A percentile compares a stretch with the other conserved stretches of the same genome.
These are phyloP conservation scores for Clitarchus hookeri DNA, from an alignment of 2,888 invertebrate genomes.

Conservation along the genomic window DNA sequence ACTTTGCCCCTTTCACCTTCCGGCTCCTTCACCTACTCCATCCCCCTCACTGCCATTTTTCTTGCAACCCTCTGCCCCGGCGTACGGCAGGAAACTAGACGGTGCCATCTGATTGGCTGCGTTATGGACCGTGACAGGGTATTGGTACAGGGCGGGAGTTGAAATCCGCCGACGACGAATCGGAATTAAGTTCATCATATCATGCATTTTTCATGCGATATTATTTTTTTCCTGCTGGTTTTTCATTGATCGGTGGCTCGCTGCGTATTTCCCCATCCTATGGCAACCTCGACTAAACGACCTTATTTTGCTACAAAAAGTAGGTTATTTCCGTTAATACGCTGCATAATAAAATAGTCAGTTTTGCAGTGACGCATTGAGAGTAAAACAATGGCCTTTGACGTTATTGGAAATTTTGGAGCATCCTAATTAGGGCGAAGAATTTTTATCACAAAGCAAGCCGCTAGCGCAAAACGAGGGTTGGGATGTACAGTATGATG, in stretches of 20 bases:
- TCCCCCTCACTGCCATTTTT: background rate
- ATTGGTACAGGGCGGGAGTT: background rate
- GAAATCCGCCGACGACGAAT: background rate
- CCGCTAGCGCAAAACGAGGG: no score
- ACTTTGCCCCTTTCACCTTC: slow-evolving; percentile 21
- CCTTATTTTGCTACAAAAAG: background rate
- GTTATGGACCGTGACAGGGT: background rate
- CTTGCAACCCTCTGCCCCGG: background rate
- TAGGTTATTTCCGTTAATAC: no score
- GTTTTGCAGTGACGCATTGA: no score
- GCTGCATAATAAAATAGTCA: no score
- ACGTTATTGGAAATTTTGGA: no score
- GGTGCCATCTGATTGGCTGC: slow-evolving; percentile 22
- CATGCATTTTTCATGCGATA: background rate
- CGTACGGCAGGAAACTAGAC: background rate
- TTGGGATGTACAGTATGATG: no score
- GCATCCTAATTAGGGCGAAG: no score
- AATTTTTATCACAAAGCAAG: no score
- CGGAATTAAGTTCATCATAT: background rate
- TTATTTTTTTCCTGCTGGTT: background rate
- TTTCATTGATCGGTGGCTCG: background rate
- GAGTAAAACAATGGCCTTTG: no score
- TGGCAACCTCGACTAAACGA: background rate
- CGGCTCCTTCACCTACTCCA: background rate
- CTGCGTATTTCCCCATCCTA: background rate